phyloP scores from a whole-genome alignment of 2,113 vertebrate genomes.

The Hippocampus zosterae region DNA sequence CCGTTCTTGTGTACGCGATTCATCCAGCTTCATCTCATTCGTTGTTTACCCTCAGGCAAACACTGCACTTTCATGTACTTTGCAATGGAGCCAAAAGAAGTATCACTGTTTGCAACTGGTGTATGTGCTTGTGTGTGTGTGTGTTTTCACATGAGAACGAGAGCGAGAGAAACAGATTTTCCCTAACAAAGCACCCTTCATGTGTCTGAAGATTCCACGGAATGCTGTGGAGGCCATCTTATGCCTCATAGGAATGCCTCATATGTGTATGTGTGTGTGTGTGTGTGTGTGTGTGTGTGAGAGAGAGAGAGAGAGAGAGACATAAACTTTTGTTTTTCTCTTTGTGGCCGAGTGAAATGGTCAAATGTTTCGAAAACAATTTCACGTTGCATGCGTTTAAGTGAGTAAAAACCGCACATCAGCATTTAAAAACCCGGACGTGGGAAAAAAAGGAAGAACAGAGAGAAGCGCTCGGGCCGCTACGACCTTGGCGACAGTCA shows the following conservation, averaged over 20 bases:
- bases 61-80: conserved; percentile 38
- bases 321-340: neutral
- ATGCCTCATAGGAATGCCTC: conserved; percentile 53
- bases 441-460: conserved; percentile 26
- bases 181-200: conserved; percentile 69
- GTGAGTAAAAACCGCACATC: conserved; percentile 20
- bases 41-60: neutral
- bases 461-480: conserved; percentile 16
- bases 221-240: conserved; percentile 63
- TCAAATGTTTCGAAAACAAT: neutral
- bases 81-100: conserved; percentile 29
- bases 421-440: conserved; percentile 38
- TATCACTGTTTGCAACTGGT: conserved; percentile 24
- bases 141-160: conserved; percentile 2
- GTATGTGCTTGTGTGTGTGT: conserved; percentile 10
- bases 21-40: conserved; percentile 13
- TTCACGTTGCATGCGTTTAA: neutral
- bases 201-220: conserved; percentile 63
- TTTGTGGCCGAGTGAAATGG: neutral
- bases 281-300: conserved; percentile 10
- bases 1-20: conserved; percentile 28
- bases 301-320: too few relatives aligned
- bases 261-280: conserved; percentile 15
- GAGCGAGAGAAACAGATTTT: conserved; percentile 17
- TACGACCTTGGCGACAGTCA: conserved; percentile 33